Conservation (phyloP, 1,140 invertebrate genomes). For the Leptinotarsa defecta region DNA sequence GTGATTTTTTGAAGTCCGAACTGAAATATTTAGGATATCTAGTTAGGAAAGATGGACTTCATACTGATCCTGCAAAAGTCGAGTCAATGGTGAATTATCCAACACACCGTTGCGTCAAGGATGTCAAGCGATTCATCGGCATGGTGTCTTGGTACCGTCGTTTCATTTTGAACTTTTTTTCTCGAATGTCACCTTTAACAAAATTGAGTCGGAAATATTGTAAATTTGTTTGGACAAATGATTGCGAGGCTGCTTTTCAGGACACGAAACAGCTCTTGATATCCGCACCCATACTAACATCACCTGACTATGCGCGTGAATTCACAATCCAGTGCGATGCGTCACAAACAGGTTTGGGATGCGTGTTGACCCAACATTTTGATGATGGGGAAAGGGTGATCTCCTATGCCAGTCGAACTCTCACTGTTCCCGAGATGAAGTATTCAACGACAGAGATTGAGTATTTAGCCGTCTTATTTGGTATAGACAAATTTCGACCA, state of each 20-base stretch:
- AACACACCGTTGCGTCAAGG: conserved; percentile 25
- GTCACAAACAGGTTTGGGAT: conserved; percentile 41
- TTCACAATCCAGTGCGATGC: conserved; percentile 40
- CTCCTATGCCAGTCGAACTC: conserved; percentile 53
- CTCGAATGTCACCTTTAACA: conserved; percentile 51
- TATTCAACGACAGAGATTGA: conserved; percentile 51
- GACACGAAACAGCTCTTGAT: too few relatives aligned
- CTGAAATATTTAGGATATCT: conserved; percentile 26
- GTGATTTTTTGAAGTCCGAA: conserved; percentile 14
- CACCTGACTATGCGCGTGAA: conserved; percentile 20
- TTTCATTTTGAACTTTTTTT: conserved; percentile 54
- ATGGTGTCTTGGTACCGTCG: conserved; percentile 53
- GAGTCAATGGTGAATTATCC: not conserved
- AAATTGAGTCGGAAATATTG: conserved; percentile 41
- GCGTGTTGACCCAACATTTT: conserved; percentile 31
- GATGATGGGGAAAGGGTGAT: conserved; percentile 45
- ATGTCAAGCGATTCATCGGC: conserved; percentile 38
- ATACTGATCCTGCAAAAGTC: conserved; percentile 2
- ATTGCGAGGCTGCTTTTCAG: conserved; percentile 42
- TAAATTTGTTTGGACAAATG: conserved; percentile 27
- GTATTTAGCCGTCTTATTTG: conserved; percentile 53
- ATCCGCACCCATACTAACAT: too few relatives aligned
- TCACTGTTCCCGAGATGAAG: conserved; percentile 53
- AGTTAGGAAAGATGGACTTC: conserved; percentile 8
- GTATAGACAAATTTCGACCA: not conserved